Evolutionary conservation across 2,888 invertebrate genomes (phyloP).

Genomic region (Deilephila elpenor): DNA sequence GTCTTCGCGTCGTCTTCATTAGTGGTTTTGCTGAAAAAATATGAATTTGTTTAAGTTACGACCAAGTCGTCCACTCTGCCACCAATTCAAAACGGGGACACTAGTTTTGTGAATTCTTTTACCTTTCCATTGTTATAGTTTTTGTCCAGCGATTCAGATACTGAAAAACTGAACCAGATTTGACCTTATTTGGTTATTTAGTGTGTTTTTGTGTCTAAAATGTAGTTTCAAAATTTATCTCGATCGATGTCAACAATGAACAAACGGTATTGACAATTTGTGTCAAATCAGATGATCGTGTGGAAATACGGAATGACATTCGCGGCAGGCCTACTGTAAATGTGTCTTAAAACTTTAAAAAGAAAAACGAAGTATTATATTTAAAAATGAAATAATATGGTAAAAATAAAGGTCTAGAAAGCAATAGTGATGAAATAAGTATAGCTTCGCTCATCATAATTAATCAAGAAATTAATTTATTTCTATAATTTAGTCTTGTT

Average conservation of each 20-base stretch:
- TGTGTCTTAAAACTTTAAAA: not conserved
- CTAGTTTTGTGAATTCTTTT: not conserved
- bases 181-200: not conserved
- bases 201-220: not conserved
- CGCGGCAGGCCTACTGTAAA: not conserved
- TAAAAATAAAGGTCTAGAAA: too few relatives aligned
- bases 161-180: not conserved
- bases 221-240: not conserved
- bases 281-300: slow-evolving; percentile 1
- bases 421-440: too few relatives aligned
- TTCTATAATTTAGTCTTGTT: not conserved
- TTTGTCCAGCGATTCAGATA: not conserved
- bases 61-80: not conserved
- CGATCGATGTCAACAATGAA: not conserved
- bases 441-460: not conserved
- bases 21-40: slow-evolving; percentile 42
- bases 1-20: slow-evolving; percentile 63
- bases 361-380: not conserved
- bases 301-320: not conserved
- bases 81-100: not conserved
- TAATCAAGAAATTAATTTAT: not conserved
- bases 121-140: slow-evolving; percentile 23
- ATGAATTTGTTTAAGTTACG: not conserved
- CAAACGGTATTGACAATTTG: slow-evolving; percentile 6
- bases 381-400: too few relatives aligned